phyloP scores from a whole-genome alignment of 2,113 vertebrate species.

The Gopherus evgoodei region DNA sequence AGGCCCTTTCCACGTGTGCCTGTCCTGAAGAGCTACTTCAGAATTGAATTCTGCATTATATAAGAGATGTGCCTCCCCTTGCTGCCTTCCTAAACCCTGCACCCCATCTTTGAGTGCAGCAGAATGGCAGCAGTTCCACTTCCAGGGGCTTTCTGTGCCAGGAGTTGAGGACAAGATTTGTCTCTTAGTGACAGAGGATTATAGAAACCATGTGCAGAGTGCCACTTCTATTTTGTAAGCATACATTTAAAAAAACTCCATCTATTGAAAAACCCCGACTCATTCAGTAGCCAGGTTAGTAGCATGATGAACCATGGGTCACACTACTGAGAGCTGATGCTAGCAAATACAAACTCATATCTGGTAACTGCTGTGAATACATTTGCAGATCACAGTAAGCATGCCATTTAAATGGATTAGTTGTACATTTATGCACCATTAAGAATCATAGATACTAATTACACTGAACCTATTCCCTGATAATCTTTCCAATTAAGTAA shows the following conservation, averaged over 20 bases:
- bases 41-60: neutral
- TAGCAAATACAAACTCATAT: neutral
- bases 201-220: neutral
- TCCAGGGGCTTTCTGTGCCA: neutral
- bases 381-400: rapidly evolving
- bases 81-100: neutral
- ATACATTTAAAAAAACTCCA: neutral
- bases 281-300: neutral
- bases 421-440: neutral
- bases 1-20: neutral
- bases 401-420: neutral
- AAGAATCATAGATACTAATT: neutral
- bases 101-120: neutral
- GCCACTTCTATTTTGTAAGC: neutral
- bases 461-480: neutral
- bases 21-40: neutral
- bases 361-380: neutral
- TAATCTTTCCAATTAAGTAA: neutral
- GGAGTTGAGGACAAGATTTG: neutral
- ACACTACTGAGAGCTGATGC: rapidly evolving
- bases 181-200: neutral
- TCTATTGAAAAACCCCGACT: neutral
- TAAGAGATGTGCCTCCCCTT: neutral
- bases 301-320: neutral
- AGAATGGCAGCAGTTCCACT: neutral